A percentile compares a stretch with the other conserved stretches of the same genome.
phyloP scores from a whole-genome alignment of 2,113 vertebrate species.

The Vicugna pacos region DNA sequence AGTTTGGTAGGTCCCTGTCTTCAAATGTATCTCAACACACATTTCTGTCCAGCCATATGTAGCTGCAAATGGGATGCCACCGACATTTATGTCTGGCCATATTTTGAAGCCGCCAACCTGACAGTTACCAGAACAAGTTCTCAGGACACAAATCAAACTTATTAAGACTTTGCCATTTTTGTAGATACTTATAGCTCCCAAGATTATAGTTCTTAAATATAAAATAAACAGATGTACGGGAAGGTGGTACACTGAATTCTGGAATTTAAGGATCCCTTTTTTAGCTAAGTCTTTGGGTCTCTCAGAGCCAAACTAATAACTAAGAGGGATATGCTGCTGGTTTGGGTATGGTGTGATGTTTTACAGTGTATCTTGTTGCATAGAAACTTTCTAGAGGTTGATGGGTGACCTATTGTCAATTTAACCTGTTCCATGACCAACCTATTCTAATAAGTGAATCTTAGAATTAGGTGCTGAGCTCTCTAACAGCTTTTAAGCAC shows the following conservation, averaged over 20 bases:
- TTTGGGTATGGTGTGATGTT: background rate
- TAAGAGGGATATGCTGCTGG: background rate
- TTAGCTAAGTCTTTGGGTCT: background rate
- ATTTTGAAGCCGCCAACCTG: background rate
- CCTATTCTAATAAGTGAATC: background rate
- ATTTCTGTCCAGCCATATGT: background rate
- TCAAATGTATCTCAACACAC: background rate
- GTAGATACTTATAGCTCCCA: background rate
- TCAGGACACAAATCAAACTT: too few relatives aligned
- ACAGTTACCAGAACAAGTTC: background rate
- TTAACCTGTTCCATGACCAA: background rate
- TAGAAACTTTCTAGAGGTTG: background rate
- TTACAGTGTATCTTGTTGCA: background rate
- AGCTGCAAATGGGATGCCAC: too few relatives aligned
- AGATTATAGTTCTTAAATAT: background rate
- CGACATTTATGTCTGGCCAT: too few relatives aligned
- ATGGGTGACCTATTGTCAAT: background rate
- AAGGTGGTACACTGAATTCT: background rate
- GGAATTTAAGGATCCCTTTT: background rate
- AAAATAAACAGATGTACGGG: background rate
- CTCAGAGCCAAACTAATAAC: background rate
- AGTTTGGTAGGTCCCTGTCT: background rate
- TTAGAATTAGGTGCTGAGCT: background rate
- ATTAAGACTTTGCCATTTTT: background rate
- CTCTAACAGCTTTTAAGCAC: background rate